Conservation (phyloP, 2,113 vertebrate species). For the Phocoena sinus region DNA sequence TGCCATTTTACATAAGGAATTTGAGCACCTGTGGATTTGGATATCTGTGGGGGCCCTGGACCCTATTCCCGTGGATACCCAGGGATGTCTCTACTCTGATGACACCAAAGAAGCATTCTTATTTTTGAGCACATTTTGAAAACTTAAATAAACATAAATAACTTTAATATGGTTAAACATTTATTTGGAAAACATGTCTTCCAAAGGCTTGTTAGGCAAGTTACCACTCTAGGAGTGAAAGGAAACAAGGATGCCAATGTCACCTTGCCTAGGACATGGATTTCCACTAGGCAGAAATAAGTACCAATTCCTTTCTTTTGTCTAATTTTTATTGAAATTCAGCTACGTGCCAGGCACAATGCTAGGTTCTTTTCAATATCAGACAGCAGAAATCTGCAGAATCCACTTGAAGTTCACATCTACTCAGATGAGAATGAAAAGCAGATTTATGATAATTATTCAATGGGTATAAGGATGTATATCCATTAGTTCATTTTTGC, state of each 20-base stretch:
- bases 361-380: not conserved
- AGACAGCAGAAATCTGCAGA: not conserved
- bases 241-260: not conserved
- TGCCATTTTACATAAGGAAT: not conserved
- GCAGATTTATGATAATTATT: not conserved
- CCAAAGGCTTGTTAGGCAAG: not conserved
- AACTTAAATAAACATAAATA: conserved; percentile 24
- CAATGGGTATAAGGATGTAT: not conserved
- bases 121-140: not conserved
- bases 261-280: not conserved
- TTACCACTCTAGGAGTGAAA: not conserved
- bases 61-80: not conserved
- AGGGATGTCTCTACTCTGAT: not conserved
- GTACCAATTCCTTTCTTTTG: accelerated
- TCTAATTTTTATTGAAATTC: not conserved
- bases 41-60: too few relatives aligned
- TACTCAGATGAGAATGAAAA: not conserved
- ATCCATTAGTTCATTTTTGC: too few relatives aligned
- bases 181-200: conserved; percentile 36
- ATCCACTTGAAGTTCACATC: not conserved
- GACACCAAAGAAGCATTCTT: conserved; percentile 21
- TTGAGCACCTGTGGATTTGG: not conserved
- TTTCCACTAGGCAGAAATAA: not conserved
- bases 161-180: conserved; percentile 34
- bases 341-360: not conserved